A percentile compares a stretch with the other conserved stretches of the same genome.
Conservation (phyloP, 2,888 invertebrate genomes). For the Beris morrisii region DNA sequence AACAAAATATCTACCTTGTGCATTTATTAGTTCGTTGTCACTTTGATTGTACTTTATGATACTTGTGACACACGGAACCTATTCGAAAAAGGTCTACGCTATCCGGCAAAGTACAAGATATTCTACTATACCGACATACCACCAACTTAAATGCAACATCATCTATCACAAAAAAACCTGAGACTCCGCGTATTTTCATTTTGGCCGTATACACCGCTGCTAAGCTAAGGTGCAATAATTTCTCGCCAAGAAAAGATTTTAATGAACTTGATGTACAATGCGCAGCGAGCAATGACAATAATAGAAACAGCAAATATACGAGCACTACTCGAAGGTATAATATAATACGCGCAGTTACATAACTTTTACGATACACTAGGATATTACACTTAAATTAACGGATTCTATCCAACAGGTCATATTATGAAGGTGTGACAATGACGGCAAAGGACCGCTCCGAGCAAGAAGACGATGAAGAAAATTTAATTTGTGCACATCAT, state of each 20-base stretch:
- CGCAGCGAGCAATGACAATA: constrained; percentile 20
- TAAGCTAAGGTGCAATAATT: constrained; percentile 9
- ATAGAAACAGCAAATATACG: constrained; percentile 21
- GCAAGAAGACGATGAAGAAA: constrained; percentile 2
- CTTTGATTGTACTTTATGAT: constrained; percentile 40
- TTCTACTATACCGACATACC: too few species aligned
- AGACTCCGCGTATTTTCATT: too few species aligned
- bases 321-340: neutral
- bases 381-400: neutral
- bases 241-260: constrained; percentile 26
- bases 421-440: constrained; percentile 28
- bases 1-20: constrained; percentile 11
- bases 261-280: constrained; percentile 29
- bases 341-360: constrained; percentile 15
- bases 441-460: constrained; percentile 6
- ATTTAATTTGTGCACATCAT: constrained; percentile 1
- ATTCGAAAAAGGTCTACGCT: neutral
- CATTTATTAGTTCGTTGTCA: constrained; percentile 40
- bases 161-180: too few species aligned
- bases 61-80: constrained; percentile 29
- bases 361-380: constrained; percentile 2
- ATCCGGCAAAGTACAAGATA: too few species aligned
- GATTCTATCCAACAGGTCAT: constrained; percentile 15
- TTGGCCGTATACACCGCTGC: too few species aligned
- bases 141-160: too few species aligned